A percentile compares a stretch with the other conserved stretches of the same genome.
phyloP scores from a whole-genome alignment of 1,140 invertebrate genomes.

The Caenorhabditis brenneri region DNA sequence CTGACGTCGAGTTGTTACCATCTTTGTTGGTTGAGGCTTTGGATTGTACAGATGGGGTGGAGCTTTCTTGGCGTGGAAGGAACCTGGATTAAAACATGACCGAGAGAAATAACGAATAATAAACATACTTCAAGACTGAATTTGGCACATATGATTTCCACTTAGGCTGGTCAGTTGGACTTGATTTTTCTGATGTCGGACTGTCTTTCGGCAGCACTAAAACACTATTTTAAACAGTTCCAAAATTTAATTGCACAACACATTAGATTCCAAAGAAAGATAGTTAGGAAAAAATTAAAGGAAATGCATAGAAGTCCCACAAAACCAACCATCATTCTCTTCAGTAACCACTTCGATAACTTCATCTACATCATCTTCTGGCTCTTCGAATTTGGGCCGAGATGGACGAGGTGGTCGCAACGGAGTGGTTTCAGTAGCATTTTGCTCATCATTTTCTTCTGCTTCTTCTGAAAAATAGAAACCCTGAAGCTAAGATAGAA shows the following conservation, averaged over 20 bases:
- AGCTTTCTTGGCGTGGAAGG: not conserved
- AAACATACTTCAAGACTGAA: not conserved
- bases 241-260: not conserved
- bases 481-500: not conserved
- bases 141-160: conserved; percentile 13
- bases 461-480: not conserved
- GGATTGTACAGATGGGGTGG: not conserved
- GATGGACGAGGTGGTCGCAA: not conserved
- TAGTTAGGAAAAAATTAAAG: too few species aligned
- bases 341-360: not conserved
- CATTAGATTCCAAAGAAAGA: not conserved
- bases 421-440: not conserved
- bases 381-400: not conserved
- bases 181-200: not conserved
- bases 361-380: conserved; percentile 17
- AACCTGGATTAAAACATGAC: not conserved
- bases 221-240: not conserved
- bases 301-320: not conserved
- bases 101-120: not conserved
- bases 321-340: not conserved
- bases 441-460: not conserved
- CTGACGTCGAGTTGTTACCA: not conserved
- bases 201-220: not conserved
- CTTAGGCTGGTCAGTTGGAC: not conserved
- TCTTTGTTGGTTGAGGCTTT: conserved; percentile 2